Evolutionary conservation across 2,113 vertebrate species (phyloP).

Genomic region (Corythaeola cristata): DNA sequence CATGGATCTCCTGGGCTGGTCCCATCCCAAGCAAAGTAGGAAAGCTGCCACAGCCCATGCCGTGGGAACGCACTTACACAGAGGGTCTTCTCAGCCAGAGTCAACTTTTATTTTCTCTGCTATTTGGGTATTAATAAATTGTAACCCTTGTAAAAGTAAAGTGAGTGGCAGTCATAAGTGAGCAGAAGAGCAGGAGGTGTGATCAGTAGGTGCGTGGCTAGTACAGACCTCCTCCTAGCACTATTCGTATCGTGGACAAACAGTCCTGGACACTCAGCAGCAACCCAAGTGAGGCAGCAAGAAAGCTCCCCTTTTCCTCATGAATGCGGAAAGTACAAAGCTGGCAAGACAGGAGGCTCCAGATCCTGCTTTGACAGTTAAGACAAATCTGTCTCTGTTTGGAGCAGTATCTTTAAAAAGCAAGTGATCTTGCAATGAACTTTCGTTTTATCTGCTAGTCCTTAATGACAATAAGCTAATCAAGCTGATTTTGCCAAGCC

Average conservation of each 20-base stretch:
- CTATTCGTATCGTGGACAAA: background rate
- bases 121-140: background rate
- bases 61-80: background rate
- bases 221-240: background rate
- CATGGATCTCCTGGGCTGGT: background rate
- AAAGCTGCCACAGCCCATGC: background rate
- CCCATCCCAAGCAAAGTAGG: background rate
- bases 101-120: background rate
- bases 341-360: background rate
- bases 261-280: background rate
- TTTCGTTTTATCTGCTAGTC: background rate
- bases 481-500: background rate
- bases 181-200: background rate
- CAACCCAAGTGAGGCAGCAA: background rate
- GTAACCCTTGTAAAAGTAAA: background rate
- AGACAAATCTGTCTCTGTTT: conserved; percentile 5
- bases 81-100: background rate
- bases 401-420: conserved; percentile 26
- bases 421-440: background rate
- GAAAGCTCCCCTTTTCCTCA: background rate
- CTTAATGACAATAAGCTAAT: background rate
- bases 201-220: background rate
- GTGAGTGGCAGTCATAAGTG: background rate
- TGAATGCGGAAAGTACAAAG: background rate
- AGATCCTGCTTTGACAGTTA: conserved; percentile 14